A percentile compares a stretch with the other conserved stretches of the same genome.
Conservation (phyloP, 1,140 invertebrate genomes). For the Apis mellifera region DNA sequence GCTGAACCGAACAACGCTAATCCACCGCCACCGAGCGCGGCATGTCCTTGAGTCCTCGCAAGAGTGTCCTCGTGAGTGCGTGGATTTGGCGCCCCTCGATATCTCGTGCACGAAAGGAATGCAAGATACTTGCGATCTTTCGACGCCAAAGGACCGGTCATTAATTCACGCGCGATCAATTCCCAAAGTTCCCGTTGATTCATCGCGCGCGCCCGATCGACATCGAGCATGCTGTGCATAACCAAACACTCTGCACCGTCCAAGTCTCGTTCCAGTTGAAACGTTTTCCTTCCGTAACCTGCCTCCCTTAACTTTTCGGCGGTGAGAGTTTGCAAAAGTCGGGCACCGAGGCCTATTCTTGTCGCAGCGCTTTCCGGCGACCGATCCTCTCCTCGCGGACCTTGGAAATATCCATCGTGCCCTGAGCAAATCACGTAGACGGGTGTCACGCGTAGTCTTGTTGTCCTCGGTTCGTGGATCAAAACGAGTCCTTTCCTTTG, state of each 20-base stretch:
- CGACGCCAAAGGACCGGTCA: slow-evolving; percentile 85
- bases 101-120: slow-evolving; percentile 93
- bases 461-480: slow-evolving; percentile 75
- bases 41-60: slow-evolving; percentile 90
- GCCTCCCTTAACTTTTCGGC: slow-evolving; percentile 94
- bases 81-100: slow-evolving; percentile 83
- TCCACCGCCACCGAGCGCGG: slow-evolving; percentile 94
- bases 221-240: slow-evolving; percentile 87
- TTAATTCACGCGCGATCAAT: slow-evolving; percentile 90
- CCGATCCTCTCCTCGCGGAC: slow-evolving; percentile 86
- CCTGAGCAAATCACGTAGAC: slow-evolving; percentile 89
- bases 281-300: slow-evolving; percentile 90
- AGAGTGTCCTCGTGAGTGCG: slow-evolving; percentile 88
- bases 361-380: slow-evolving; percentile 88
- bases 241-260: slow-evolving; percentile 84
- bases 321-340: slow-evolving; percentile 92
- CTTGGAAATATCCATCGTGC: slow-evolving; percentile 89
- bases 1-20: slow-evolving; percentile 95
- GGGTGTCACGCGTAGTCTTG: slow-evolving; percentile 82
- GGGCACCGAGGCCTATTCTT: slow-evolving; percentile 89
- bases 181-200: slow-evolving; percentile 92
- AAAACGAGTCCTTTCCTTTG: slow-evolving; percentile 70
- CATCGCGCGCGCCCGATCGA: slow-evolving; percentile 87
- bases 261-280: slow-evolving; percentile 87
- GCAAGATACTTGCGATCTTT: slow-evolving; percentile 92